Conservation (phyloP, 2,113 vertebrate species). For the Coturnix japonica region DNA sequence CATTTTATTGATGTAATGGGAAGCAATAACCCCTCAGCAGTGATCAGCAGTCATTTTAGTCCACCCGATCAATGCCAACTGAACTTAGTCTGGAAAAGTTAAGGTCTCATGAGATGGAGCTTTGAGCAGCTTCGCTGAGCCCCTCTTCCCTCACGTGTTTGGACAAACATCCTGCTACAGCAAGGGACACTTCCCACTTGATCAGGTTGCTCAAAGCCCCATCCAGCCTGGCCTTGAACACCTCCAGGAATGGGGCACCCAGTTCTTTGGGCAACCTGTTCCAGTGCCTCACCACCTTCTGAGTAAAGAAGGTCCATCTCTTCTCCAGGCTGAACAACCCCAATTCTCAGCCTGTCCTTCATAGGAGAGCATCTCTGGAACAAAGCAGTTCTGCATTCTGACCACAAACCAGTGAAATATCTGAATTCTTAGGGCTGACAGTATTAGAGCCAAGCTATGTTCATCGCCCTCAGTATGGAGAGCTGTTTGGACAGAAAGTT, state of each 20-base stretch:
- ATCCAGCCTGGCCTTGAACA: neutral
- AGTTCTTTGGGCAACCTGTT: neutral
- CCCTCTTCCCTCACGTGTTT: neutral
- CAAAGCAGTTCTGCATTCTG: neutral
- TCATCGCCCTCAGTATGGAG: accelerated
- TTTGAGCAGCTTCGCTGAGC: neutral
- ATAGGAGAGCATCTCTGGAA: neutral
- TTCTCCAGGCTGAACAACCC: neutral
- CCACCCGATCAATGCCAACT: constrained; percentile 18
- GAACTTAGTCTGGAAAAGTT: neutral
- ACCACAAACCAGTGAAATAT: neutral
- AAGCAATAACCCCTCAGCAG: constrained; percentile 20
- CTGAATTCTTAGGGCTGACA: accelerated
- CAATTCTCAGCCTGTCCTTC: neutral
- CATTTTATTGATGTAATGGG: neutral
- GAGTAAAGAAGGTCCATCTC: neutral
- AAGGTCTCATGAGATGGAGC: accelerated
- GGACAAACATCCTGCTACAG: neutral
- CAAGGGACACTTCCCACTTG: neutral
- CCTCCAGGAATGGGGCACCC: neutral
- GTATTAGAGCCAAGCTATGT: neutral
- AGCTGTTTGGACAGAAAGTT: neutral
- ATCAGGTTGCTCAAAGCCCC: neutral
- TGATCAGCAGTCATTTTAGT: constrained; percentile 10
- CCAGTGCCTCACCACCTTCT: neutral